Evolutionary conservation across 1,140 invertebrate genomes (phyloP).

Genomic region (Diabrotica virgifera): DNA sequence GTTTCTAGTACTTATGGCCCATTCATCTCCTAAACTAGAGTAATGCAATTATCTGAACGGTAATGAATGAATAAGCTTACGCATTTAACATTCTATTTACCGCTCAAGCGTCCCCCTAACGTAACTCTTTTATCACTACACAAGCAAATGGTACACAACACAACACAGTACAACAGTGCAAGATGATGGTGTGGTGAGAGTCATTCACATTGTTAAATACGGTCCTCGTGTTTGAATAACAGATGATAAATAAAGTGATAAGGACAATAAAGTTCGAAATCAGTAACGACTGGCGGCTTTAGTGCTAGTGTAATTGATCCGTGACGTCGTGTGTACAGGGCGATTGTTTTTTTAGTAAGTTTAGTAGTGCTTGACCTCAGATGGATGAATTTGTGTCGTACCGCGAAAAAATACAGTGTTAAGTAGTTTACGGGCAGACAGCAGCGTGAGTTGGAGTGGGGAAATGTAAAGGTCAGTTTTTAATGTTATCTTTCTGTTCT

Average conservation of each 20-base stretch:
- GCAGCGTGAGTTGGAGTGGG: not conserved
- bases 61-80: not conserved
- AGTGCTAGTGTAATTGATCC: not conserved
- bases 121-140: not conserved
- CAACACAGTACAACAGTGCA: not conserved
- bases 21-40: no score
- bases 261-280: not conserved
- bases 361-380: not conserved
- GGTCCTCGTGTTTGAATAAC: not conserved
- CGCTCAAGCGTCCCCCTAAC: not conserved
- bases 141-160: not conserved
- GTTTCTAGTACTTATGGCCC: no score
- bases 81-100: not conserved
- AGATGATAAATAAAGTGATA: not conserved
- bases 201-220: not conserved
- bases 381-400: not conserved
- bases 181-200: not conserved
- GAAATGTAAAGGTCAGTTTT: slow-evolving; percentile 2
- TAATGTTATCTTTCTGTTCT: not conserved
- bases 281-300: not conserved
- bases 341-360: not conserved
- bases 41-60: no score
- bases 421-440: not conserved
- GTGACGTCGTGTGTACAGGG: not conserved
- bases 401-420: not conserved